These are phyloP conservation scores for Diabrotica virgifera DNA, from an alignment of 1,140 invertebrate genomes.

Conservation along the genomic window DNA sequence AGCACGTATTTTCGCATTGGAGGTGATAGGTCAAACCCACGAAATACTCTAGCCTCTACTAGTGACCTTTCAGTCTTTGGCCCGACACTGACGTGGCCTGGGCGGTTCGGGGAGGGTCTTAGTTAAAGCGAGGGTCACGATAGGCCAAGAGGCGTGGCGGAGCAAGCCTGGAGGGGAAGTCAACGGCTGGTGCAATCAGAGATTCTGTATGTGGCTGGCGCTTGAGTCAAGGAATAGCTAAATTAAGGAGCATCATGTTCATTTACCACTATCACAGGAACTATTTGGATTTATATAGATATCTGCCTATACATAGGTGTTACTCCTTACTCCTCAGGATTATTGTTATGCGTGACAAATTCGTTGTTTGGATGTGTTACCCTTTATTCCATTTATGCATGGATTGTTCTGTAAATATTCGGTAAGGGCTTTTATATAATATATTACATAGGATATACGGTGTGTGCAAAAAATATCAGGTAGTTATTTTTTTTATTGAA, in stretches of 20 bases:
- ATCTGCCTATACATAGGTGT: no score
- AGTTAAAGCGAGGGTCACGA: slow-evolving; percentile 48
- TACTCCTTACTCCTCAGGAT: no score
- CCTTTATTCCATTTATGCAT: no score
- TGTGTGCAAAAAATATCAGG: no score
- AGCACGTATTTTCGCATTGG: slow-evolving; percentile 43
- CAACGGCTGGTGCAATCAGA: slow-evolving; percentile 16
- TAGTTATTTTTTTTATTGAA: no score
- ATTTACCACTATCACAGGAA: no score
- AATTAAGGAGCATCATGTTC: slow-evolving; percentile 9
- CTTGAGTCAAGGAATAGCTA: background rate
- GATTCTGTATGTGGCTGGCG: background rate
- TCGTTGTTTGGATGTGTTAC: no score
- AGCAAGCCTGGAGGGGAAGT: slow-evolving; percentile 28
- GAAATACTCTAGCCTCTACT: slow-evolving; percentile 50
- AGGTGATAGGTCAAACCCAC: slow-evolving; percentile 49
- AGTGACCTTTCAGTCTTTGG: slow-evolving; percentile 47
- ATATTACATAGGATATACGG: no score
- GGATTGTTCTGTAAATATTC: no score
- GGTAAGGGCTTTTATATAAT: no score
- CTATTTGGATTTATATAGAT: no score
- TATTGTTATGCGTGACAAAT: no score
- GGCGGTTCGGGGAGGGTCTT: slow-evolving; percentile 46
- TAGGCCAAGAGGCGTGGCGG: slow-evolving; percentile 47
- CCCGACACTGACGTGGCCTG: slow-evolving; percentile 49